Conservation (phyloP, 2,797 vertebrate species). For the Poecile montanus region DNA sequence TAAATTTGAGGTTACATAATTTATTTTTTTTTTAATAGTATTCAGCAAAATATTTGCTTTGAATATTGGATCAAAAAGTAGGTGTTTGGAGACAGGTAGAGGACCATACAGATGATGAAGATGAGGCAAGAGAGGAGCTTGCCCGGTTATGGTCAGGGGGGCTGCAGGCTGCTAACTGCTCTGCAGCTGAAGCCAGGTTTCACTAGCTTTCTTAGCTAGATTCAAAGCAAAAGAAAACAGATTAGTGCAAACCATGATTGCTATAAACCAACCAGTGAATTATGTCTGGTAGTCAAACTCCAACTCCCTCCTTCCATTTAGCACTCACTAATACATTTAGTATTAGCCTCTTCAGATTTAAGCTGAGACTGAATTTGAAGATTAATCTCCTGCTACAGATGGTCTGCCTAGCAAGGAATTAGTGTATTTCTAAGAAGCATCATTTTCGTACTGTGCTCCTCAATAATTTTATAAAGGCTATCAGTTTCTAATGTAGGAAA, state of each 20-base stretch:
- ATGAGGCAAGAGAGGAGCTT: neutral
- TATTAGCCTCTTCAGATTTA: conserved; percentile 1
- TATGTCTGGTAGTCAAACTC: neutral
- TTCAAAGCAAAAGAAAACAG: neutral
- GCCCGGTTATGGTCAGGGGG: no score
- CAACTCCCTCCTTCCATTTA: neutral
- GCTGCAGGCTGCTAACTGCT: neutral
- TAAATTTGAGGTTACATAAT: neutral
- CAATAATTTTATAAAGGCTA: neutral
- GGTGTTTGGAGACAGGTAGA: neutral
- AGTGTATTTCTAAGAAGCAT: neutral
- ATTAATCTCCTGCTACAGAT: neutral
- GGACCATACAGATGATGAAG: neutral
- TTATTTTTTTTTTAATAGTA: neutral
- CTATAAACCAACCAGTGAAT: neutral
- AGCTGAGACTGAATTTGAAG: neutral
- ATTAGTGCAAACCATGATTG: neutral
- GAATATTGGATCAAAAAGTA: neutral
- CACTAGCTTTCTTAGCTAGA: neutral
- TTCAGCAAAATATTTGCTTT: neutral
- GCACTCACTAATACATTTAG: neutral
- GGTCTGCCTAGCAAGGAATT: neutral
- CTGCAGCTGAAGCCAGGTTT: neutral
- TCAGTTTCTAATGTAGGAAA: neutral
- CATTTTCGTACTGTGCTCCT: neutral